These are phyloP conservation scores for Propsilocerus akamusi DNA, from an alignment of 1,140 invertebrate species.

Conservation along the genomic window DNA sequence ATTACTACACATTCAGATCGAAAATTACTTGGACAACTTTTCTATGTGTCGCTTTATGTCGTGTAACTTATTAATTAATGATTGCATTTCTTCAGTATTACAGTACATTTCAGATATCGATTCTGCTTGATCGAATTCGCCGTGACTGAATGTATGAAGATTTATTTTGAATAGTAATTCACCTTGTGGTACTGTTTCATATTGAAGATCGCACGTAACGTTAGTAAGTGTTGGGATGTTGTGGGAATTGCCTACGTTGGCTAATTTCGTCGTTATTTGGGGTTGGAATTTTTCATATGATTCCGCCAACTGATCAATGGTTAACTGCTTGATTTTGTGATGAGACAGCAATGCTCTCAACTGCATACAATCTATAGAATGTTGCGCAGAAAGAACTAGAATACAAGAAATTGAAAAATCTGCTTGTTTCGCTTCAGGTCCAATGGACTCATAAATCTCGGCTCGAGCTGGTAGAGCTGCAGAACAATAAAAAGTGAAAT, in stretches of 20 bases:
- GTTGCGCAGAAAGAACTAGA: conserved; percentile 17
- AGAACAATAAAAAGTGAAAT: neutral
- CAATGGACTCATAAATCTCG: conserved; percentile 19
- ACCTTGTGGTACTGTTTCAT: conserved; percentile 19
- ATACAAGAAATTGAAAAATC: conserved; percentile 20
- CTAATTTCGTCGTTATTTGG: conserved; percentile 15
- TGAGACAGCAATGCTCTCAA: conserved; percentile 14
- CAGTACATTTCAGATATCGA: conserved; percentile 19
- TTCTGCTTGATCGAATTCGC: conserved; percentile 15
- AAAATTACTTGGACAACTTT: conserved; percentile 11
- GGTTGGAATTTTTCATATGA: conserved; percentile 18
- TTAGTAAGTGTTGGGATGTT: conserved; percentile 18
- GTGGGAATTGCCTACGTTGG: conserved; percentile 15
- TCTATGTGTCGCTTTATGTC: conserved; percentile 21
- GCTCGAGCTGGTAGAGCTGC: conserved; percentile 19
- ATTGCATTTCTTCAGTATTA: conserved; percentile 21
- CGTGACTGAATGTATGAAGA: conserved; percentile 15
- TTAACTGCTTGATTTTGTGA: conserved; percentile 8
- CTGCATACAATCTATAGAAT: conserved; percentile 10
- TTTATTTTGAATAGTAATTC: conserved; percentile 17
- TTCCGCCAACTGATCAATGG: conserved; percentile 15
- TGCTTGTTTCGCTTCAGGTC: conserved; percentile 18
- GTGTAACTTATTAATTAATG: conserved; percentile 18
- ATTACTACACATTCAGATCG: neutral
- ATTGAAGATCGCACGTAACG: conserved; percentile 19